These are phyloP conservation scores for Physella acuta DNA, from an alignment of 1,140 invertebrate species.

Conservation along the genomic window DNA sequence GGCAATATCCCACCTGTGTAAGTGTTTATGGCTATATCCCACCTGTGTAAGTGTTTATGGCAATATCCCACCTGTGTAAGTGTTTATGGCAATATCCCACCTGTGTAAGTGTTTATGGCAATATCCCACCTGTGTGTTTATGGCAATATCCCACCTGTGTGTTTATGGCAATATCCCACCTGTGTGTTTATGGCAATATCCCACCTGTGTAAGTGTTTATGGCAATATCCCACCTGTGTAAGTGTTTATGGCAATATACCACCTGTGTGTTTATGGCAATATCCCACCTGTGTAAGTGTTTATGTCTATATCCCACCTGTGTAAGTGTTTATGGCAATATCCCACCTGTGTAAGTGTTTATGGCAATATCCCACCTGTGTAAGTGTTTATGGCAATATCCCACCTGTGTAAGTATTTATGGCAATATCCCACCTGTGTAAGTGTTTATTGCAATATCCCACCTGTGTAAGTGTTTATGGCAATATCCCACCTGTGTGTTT, in stretches of 20 bases:
- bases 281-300: constrained; percentile 71
- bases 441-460: constrained; percentile 74
- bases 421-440: constrained; percentile 75
- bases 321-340: constrained; percentile 85
- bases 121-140: too few species aligned
- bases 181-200: constrained; percentile 75
- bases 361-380: constrained; percentile 79
- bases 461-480: constrained; percentile 68
- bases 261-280: too few species aligned
- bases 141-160: constrained; percentile 79
- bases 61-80: constrained; percentile 73
- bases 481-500: too few species aligned
- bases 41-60: constrained; percentile 73
- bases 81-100: constrained; percentile 76
- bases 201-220: constrained; percentile 70
- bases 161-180: constrained; percentile 78
- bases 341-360: constrained; percentile 69
- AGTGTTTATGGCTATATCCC: constrained; percentile 75
- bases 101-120: constrained; percentile 67
- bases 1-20: constrained; percentile 78
- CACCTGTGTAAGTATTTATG: constrained; percentile 72
- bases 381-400: constrained; percentile 73
- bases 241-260: too few species aligned
- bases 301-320: too few species aligned
- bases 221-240: constrained; percentile 78